phyloP scores from a whole-genome alignment of 2,797 vertebrate species.

The Mus spretus region DNA sequence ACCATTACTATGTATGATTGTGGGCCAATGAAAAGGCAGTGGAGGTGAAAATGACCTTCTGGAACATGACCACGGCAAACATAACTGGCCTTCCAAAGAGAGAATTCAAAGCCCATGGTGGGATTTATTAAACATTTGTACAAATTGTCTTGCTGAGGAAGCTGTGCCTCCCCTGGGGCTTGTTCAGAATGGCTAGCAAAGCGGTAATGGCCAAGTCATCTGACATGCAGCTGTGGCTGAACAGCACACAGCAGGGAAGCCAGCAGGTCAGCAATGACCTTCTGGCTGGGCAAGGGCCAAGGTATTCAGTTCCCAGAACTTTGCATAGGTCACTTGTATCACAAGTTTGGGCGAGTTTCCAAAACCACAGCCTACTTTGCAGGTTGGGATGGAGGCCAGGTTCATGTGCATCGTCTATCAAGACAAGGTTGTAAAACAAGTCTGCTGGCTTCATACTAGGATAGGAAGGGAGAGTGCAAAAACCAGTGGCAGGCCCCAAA shows the following conservation, averaged over 20 bases:
- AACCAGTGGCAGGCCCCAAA: not conserved
- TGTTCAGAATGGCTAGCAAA: not conserved
- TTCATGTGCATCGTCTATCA: not conserved
- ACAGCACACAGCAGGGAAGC: not conserved
- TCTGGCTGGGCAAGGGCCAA: not conserved
- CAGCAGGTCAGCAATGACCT: not conserved
- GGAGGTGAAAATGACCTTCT: not conserved
- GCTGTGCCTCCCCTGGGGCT: not conserved
- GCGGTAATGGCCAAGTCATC: not conserved
- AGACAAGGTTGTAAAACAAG: not conserved
- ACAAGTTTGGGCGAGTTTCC: not conserved
- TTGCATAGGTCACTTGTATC: not conserved
- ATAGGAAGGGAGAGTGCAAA: not conserved
- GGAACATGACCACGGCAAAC: not conserved
- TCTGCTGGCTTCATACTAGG: not conserved
- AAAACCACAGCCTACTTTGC: not conserved
- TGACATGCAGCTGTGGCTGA: not conserved
- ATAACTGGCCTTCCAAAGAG: not conserved
- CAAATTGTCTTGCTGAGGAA: not conserved
- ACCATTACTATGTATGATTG: not conserved
- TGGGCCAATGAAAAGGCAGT: not conserved
- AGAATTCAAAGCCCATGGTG: not conserved
- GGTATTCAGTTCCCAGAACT: not conserved
- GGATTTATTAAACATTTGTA: not conserved
- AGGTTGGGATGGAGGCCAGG: not conserved